A percentile compares a stretch with the other conserved stretches of the same genome.
phyloP scores from a whole-genome alignment of 1,140 invertebrate genomes.

The Sinonovacula constricta region DNA sequence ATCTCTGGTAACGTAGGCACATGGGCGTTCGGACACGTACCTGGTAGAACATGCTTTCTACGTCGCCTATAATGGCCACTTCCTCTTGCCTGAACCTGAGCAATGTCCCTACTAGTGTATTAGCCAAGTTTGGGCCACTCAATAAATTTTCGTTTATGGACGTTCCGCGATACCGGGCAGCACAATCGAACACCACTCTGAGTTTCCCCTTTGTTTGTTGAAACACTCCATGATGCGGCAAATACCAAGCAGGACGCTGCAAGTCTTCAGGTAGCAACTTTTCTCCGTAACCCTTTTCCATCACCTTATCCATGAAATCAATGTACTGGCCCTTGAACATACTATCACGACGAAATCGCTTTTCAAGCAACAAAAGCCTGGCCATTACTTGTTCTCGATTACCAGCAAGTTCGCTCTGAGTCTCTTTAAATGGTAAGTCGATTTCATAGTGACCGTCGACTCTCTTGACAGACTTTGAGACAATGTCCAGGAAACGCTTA shows the following conservation, averaged over 20 bases:
- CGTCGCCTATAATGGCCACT: slow-evolving; percentile 41
- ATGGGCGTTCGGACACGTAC: slow-evolving; percentile 46
- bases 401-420: not conserved
- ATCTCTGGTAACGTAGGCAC: slow-evolving; percentile 13
- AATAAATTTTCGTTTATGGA: slow-evolving; percentile 64
- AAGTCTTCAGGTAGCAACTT: not conserved
- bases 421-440: slow-evolving; percentile 7
- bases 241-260: slow-evolving; percentile 34
- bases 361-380: not conserved
- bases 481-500: slow-evolving; percentile 18
- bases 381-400: slow-evolving; percentile 2
- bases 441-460: not conserved
- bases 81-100: slow-evolving; percentile 52
- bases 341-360: slow-evolving; percentile 5
- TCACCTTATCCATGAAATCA: slow-evolving; percentile 33
- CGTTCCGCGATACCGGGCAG: slow-evolving; percentile 33
- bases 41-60: slow-evolving; percentile 55
- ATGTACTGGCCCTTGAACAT: slow-evolving; percentile 8
- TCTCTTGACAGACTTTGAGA: slow-evolving; percentile 3
- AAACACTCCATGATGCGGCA: slow-evolving; percentile 42
- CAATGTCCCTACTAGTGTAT: slow-evolving; percentile 50
- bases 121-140: slow-evolving; percentile 74
- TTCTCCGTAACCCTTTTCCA: slow-evolving; percentile 26
- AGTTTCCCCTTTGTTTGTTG: slow-evolving; percentile 42
- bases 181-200: slow-evolving; percentile 48